phyloP scores from a whole-genome alignment of 2,113 vertebrate species.

The Nipponia nippon region DNA sequence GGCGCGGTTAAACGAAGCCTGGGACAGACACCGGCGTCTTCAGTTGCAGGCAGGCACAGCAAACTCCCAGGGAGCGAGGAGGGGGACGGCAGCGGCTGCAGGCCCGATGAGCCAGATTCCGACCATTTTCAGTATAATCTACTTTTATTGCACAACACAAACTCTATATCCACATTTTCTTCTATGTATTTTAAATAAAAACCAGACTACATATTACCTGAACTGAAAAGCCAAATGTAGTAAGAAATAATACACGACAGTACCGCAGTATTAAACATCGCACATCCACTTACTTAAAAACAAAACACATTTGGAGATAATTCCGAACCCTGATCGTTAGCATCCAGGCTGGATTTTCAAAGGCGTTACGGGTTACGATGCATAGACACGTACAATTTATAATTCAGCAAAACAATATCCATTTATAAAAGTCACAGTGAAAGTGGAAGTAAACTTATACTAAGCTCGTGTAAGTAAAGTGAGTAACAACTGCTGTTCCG shows the following conservation, averaged over 20 bases:
- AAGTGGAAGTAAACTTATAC: conserved; percentile 14
- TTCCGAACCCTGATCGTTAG: neutral
- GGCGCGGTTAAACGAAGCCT: neutral
- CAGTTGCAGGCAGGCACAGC: neutral
- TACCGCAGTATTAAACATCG: neutral
- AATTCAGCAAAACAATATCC: conserved; percentile 21
- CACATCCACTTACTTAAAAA: neutral
- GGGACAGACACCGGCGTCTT: neutral
- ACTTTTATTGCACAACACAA: conserved; percentile 52
- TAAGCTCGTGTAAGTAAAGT: neutral
- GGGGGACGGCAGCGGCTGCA: neutral
- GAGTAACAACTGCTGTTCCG: neutral
- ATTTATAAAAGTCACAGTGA: conserved; percentile 54
- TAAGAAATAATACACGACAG: neutral
- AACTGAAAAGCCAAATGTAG: neutral
- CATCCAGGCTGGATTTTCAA: conserved; percentile 33
- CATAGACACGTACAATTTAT: conserved; percentile 25
- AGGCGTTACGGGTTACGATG: conserved; percentile 46
- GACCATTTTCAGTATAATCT: neutral
- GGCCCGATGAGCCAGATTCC: neutral
- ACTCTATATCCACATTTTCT: neutral
- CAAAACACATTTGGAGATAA: conserved; percentile 13
- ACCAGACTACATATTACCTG: neutral
- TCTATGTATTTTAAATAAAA: conserved; percentile 17
- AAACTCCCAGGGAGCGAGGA: neutral